Conservation (phyloP, 2,888 invertebrate species). For the Rhagium mordax region DNA sequence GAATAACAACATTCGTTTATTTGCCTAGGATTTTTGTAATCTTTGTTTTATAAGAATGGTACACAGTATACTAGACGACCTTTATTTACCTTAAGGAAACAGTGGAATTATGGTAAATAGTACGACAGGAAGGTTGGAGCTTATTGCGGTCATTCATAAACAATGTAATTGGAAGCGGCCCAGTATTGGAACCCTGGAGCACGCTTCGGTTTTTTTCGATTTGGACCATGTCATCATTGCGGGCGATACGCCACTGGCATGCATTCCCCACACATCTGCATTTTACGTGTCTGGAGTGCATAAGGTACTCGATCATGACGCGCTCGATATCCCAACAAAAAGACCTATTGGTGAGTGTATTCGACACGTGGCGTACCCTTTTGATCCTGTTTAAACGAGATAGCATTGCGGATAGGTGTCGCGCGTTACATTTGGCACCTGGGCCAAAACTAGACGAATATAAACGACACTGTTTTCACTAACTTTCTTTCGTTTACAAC, state of each 20-base stretch:
- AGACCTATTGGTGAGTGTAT: constrained; percentile 13
- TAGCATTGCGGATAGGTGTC: constrained; percentile 16
- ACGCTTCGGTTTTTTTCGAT: too few species aligned
- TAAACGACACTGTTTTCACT: neutral
- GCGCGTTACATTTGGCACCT: constrained; percentile 9
- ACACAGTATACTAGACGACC: too few species aligned
- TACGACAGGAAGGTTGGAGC: too few species aligned
- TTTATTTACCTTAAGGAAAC: too few species aligned
- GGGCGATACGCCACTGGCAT: neutral
- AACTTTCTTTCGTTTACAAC: neutral
- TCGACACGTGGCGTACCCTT: constrained; percentile 24
- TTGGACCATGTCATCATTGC: too few species aligned
- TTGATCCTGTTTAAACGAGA: constrained; percentile 29
- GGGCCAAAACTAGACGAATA: neutral
- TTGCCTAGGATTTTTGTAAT: too few species aligned
- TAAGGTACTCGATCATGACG: neutral
- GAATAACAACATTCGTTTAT: too few species aligned
- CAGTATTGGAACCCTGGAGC: too few species aligned
- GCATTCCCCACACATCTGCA: constrained; percentile 16
- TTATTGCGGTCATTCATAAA: too few species aligned
- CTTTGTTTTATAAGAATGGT: too few species aligned
- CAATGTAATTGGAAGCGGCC: too few species aligned
- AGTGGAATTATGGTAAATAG: too few species aligned
- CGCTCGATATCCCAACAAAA: constrained; percentile 18
- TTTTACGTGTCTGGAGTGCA: constrained; percentile 9